A percentile compares a stretch with the other conserved stretches of the same genome.
Evolutionary conservation across 2,113 vertebrate genomes (phyloP).

Genomic region (Chascanopsetta lugubris): DNA sequence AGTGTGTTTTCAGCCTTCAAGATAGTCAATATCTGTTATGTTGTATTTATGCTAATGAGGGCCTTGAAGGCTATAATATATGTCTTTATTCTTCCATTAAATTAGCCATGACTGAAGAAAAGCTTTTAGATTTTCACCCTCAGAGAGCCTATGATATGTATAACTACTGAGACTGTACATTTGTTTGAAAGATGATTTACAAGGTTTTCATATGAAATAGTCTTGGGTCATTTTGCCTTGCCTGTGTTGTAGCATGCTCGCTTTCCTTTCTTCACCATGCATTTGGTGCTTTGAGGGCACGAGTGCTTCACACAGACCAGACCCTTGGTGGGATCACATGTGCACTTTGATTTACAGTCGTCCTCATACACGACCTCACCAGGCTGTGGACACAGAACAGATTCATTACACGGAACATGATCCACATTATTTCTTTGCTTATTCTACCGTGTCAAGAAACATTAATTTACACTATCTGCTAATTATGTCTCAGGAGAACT

Average conservation of each 20-base stretch:
- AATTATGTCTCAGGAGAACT: slow-evolving; percentile 17
- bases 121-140: too few relatives aligned
- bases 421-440: slow-evolving; percentile 1
- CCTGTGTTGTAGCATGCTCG: slow-evolving; percentile 81
- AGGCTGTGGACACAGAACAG: slow-evolving; percentile 68
- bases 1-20: too few relatives aligned
- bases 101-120: too few relatives aligned
- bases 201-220: too few relatives aligned
- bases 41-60: too few relatives aligned
- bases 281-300: slow-evolving; percentile 76
- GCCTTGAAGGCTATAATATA: too few relatives aligned
- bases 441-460: slow-evolving; percentile 1
- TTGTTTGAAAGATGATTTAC: too few relatives aligned
- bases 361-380: slow-evolving; percentile 66
- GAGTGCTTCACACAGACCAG: slow-evolving; percentile 74
- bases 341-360: slow-evolving; percentile 76
- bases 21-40: too few relatives aligned
- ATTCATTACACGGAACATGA: neutral
- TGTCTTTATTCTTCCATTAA: too few relatives aligned
- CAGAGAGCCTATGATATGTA: too few relatives aligned
- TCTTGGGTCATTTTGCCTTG: slow-evolving; percentile 49
- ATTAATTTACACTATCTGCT: slow-evolving; percentile 23
- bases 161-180: too few relatives aligned
- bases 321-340: slow-evolving; percentile 69
- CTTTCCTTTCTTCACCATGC: slow-evolving; percentile 73